These are phyloP conservation scores for Ctenodactylus gundi DNA, from an alignment of 2,113 vertebrate species.

Conservation along the genomic window DNA sequence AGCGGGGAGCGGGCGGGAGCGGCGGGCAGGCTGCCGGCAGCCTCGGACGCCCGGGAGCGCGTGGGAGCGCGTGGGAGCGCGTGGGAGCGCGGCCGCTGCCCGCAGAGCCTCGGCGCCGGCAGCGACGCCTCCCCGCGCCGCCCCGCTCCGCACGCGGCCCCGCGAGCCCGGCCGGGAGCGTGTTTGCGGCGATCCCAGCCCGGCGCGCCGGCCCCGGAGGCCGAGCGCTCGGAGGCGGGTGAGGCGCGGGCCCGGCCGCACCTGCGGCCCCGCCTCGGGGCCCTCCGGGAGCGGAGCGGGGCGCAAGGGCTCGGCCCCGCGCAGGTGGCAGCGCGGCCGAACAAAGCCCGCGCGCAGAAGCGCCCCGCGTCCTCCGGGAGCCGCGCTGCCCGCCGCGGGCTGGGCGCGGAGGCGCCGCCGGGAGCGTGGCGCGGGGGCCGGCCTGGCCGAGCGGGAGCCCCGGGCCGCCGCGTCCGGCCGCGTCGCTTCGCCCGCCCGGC, in stretches of 20 bases:
- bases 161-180: neutral
- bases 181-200: neutral
- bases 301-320: too few relatives aligned
- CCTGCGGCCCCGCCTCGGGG: too few relatives aligned
- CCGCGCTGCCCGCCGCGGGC: neutral
- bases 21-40: neutral
- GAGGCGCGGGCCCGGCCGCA: neutral
- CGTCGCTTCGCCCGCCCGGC: too few relatives aligned
- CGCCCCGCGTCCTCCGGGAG: neutral
- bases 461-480: neutral
- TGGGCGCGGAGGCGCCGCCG: neutral
- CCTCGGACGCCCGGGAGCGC: too few relatives aligned
- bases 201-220: neutral
- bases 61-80: too few relatives aligned
- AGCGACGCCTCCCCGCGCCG: too few relatives aligned
- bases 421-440: slow-evolving; percentile 45
- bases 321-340: slow-evolving; percentile 64
- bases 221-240: neutral
- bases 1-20: neutral
- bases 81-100: too few relatives aligned
- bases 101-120: neutral
- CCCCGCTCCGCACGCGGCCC: too few relatives aligned
- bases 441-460: neutral
- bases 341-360: slow-evolving; percentile 76
- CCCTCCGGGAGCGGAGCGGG: neutral